Percentiles rank a stretch among this genome's conserved stretches.
Evolutionary conservation across 2,113 vertebrate species (phyloP).

Genomic region (Anseranas semipalmata): DNA sequence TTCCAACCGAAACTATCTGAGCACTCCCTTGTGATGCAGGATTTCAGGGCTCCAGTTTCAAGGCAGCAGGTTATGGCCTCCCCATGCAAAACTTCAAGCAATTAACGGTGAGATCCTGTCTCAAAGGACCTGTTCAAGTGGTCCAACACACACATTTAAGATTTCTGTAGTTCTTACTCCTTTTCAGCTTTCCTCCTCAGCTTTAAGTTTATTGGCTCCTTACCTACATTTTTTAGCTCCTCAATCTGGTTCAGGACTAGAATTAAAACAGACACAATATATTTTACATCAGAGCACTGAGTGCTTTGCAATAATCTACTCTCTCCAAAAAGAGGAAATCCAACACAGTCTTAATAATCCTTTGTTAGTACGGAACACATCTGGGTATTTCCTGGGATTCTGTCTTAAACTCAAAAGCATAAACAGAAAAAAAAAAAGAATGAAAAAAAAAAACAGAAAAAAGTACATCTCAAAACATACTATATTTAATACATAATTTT

Average conservation of each 20-base stretch:
- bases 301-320: neutral
- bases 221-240: neutral
- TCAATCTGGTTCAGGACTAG: neutral
- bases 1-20: neutral
- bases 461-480: neutral
- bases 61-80: neutral
- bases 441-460: neutral
- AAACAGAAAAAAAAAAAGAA: neutral
- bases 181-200: neutral
- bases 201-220: neutral
- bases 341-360: neutral
- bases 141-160: neutral
- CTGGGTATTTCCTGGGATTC: neutral
- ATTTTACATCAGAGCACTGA: neutral
- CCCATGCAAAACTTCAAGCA: neutral
- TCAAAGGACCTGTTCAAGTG: neutral
- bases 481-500: neutral
- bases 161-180: neutral
- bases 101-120: neutral
- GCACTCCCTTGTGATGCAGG: neutral
- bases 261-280: neutral
- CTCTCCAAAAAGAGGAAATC: neutral
- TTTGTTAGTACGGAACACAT: neutral
- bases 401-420: neutral
- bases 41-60: neutral